phyloP scores from a whole-genome alignment of 2,888 invertebrate genomes.

The Eupeodes luniger region DNA sequence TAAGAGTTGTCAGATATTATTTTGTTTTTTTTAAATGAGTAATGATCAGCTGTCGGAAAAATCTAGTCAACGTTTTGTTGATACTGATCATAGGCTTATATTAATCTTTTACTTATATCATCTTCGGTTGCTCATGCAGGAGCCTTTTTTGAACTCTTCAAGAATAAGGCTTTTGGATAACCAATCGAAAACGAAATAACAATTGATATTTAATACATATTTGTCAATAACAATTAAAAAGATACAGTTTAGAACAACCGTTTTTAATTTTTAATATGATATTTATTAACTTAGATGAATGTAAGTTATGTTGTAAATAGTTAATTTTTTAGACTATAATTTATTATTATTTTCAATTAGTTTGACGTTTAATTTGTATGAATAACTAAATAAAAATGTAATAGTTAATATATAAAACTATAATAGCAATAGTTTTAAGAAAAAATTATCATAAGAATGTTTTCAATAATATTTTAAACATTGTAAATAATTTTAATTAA shows the following conservation, averaged over 20 bases:
- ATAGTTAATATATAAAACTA: neutral
- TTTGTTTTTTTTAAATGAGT: no score
- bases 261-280: neutral
- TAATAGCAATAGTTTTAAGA: no score
- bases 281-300: neutral
- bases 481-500: conserved; percentile 16
- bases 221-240: no score
- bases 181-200: no score
- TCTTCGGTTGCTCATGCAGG: no score
- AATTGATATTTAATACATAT: no score
- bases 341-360: neutral
- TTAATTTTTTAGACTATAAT: neutral
- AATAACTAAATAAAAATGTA: neutral
- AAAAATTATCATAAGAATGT: neutral
- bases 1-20: no score
- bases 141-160: no score
- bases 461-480: neutral
- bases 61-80: neutral
- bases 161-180: no score
- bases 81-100: neutral
- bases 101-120: no score
- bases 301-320: conserved; percentile 51
- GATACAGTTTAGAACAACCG: no score
- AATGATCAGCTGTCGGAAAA: neutral
- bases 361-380: neutral